phyloP scores from a whole-genome alignment of 2,113 vertebrate genomes.

The Anser brachyrhynchus region DNA sequence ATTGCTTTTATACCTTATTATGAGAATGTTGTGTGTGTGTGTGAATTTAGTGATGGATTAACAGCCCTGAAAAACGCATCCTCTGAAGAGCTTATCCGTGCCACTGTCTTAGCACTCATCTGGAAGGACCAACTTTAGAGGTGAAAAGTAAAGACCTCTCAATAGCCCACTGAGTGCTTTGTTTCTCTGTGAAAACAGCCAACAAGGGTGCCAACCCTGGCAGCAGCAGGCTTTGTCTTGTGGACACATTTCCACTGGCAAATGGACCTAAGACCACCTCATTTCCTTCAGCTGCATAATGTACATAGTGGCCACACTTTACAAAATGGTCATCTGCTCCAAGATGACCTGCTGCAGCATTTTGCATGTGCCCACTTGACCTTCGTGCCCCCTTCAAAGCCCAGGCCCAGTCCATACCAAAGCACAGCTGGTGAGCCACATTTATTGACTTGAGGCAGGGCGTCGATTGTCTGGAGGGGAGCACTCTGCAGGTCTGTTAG shows the following conservation, averaged over 20 bases:
- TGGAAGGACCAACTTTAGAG: not conserved
- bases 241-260: slow-evolving; percentile 21
- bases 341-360: not conserved
- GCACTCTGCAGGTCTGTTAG: not conserved
- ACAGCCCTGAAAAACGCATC: not conserved
- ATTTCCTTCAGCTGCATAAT: not conserved
- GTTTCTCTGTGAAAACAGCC: not conserved
- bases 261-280: not conserved
- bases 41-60: slow-evolving; percentile 36
- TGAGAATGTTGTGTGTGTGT: not conserved
- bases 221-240: not conserved
- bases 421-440: not conserved
- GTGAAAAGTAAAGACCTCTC: slow-evolving; percentile 38
- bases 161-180: not conserved
- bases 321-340: not conserved
- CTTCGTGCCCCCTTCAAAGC: not conserved
- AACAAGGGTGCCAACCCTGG: not conserved
- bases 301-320: not conserved
- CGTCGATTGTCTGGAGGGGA: not conserved
- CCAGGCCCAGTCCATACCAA: not conserved
- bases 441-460: not conserved
- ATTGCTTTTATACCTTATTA: slow-evolving; percentile 64
- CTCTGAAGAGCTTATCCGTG: not conserved
- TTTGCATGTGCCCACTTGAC: not conserved
- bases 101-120: not conserved